Base-by-base conservation (phyloP, 2,113 vertebrate species). In the Macquaria ambigua region DNA sequence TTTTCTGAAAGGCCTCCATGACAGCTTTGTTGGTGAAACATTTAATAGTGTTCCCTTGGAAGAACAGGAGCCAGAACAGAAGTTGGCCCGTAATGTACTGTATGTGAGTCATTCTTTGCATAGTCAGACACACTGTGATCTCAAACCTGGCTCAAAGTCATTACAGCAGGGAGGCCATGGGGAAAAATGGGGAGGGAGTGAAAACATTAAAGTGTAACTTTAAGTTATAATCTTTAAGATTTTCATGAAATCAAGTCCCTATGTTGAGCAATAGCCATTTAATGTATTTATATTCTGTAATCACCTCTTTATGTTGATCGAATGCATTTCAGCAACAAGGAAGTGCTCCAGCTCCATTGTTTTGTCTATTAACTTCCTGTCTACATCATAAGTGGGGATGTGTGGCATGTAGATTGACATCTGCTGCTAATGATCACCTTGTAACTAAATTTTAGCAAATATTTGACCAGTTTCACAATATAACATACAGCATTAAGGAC, bases 21-120 rank as follows among this genome's bases (percentile, higher is more conserved):
- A 88, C 83, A 90, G 82, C 78, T 84, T 83, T 79, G 63, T 83
- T 74, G 58, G 68, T 81, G 80, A 68, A 89, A 90, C 80, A 90
- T 82, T 88, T 79, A 81, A 79, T 66, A 77, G 81, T 61, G 50
- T 81, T 75, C 70, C 56, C 80, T 66, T 77, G 62, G 50, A 80
- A 58, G 4, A 82, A 66, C 37, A 43, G 9, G 50, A 74, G 74
- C 62, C 52, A 74, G 52, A 66, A 48, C 48, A 81, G 68, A 90
- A 82, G 56, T 83, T 83, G 85, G 87, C 73, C 69, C 52, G 43
- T 56, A 37, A 52, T 85, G 46, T 66, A 58, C 31, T 63, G 66
- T 48, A 48, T 69, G 59, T 87, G 82, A 90, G 58, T 84, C 86
- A 83, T 56, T 84, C 88, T 83, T 77, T 83, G 82, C 41, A 75